These are phyloP conservation scores for Corythoichthys haematopterus DNA, from an alignment of 2,113 vertebrate genomes.

Conservation along the genomic window DNA sequence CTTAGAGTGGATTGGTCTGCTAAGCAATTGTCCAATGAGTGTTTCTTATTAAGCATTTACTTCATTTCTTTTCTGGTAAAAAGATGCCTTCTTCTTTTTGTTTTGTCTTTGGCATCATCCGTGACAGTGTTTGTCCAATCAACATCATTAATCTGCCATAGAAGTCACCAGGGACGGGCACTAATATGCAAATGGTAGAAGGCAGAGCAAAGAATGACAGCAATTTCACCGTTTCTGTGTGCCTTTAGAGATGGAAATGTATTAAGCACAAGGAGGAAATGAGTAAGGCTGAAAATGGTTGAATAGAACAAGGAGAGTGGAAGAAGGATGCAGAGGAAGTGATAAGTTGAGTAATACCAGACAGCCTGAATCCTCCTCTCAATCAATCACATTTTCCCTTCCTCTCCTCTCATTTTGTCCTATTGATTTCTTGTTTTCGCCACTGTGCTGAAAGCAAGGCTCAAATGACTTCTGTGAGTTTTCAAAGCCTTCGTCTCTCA, in stretches of 20 bases:
- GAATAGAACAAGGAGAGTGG: slow-evolving; percentile 20
- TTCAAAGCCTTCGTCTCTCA: slow-evolving; percentile 30
- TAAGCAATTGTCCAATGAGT: background rate
- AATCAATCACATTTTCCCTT: slow-evolving; percentile 61
- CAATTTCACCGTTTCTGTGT: slow-evolving; percentile 20
- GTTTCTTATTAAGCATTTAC: slow-evolving; percentile 25
- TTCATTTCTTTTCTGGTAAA: slow-evolving; percentile 28
- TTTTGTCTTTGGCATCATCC: slow-evolving; percentile 30
- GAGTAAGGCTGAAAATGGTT: slow-evolving; percentile 1
- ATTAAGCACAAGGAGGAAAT: background rate
- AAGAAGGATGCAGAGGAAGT: slow-evolving; percentile 30
- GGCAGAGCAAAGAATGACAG: background rate
- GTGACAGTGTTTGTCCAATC: slow-evolving; percentile 27
- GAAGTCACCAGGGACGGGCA: background rate
- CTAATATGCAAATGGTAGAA: background rate
- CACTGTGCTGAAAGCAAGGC: slow-evolving; percentile 46
- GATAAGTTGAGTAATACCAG: slow-evolving; percentile 51
- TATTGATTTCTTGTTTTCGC: slow-evolving; percentile 63
- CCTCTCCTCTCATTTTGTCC: slow-evolving; percentile 54
- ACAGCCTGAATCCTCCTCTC: slow-evolving; percentile 53
- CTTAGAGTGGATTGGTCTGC: background rate
- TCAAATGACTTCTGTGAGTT: slow-evolving; percentile 50
- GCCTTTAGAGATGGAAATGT: slow-evolving; percentile 27
- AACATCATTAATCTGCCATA: slow-evolving; percentile 9
- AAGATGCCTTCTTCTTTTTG: slow-evolving; percentile 19